Evolutionary conservation across 2,113 vertebrate species (phyloP), one percentile per base, ranked within the genome.

Genomic region (Felis chaus): DNA sequence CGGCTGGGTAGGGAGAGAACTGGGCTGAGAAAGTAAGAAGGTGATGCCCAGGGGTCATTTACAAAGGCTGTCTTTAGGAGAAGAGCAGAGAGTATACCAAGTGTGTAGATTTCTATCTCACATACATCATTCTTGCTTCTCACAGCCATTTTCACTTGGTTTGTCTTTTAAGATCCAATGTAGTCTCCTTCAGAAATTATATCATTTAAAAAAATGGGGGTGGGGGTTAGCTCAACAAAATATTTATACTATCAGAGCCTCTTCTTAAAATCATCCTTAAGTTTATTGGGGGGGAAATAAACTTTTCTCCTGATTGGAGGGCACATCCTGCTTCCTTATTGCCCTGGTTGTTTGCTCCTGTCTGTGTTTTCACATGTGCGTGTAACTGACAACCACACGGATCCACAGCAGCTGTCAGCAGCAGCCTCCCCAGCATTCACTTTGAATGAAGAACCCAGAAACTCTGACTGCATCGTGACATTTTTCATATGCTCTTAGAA

Each of bases 361-460:
- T 14, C 8, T 2, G 7, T 36, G 11, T 2, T 5, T 4, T 23
- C 63, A 2, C 57, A 4, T 5, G 8, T 81, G 55, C 31, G 7
- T 25, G 2, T 41, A 29, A 83, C 6, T 19, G 69, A 4, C 50
- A 48, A 9, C 50, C 63, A 21, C 0, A 1, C 15, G 15, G 27
- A 11, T 36, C 45, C 63, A 63, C 18, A 31, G 10, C 14, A 33
- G 27, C 69, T 48, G 55, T 69, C 53, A 63, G 19, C 7, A 39
- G 19, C 45, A 21, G 29, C 53, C 31, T 8, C 33, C 27, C 63
- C 16, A 33, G 41, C 25, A 53, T n/a, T 95, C 48, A 45, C 14
- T 63, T 5, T 13, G 69, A 79, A 84, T 53, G n/a, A 33, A 71
- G 18, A 50, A 45, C n/a, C n/a, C 65, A 57, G 85, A 89, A 87